Evolutionary conservation across 1,140 invertebrate genomes (phyloP).

Genomic region (Danaus melanippus): DNA sequence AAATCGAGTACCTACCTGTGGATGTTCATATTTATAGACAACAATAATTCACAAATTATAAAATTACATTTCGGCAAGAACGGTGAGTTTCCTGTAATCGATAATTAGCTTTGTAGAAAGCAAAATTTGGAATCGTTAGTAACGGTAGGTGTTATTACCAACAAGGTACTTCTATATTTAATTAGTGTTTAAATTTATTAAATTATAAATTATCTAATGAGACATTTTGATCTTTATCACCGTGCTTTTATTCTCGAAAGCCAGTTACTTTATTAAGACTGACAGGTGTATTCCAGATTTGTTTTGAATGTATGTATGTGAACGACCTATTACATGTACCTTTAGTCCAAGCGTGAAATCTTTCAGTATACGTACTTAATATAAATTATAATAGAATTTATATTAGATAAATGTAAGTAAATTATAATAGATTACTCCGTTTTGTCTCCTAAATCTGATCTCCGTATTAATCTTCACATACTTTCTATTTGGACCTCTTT

Average conservation of each 20-base stretch:
- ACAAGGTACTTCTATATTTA: constrained; percentile 55
- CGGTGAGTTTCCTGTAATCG: constrained; percentile 69
- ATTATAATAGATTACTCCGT: constrained; percentile 56
- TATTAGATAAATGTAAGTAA: constrained; percentile 70
- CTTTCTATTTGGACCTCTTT: constrained; percentile 42
- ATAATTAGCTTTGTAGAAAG: constrained; percentile 57
- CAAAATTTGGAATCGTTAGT: constrained; percentile 55
- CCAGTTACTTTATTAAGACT: constrained; percentile 67
- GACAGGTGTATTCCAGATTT: constrained; percentile 64
- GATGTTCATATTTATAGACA: constrained; percentile 64
- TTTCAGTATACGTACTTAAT: constrained; percentile 73
- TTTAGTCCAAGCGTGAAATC: constrained; percentile 66
- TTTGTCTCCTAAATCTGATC: constrained; percentile 57
- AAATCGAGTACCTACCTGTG: constrained; percentile 65
- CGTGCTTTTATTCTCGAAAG: constrained; percentile 38
- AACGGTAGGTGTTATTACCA: constrained; percentile 55
- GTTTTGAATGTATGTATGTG: constrained; percentile 47
- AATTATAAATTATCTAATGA: constrained; percentile 44
- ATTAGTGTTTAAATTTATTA: constrained; percentile 64
- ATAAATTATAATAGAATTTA: constrained; percentile 70
- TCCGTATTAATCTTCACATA: constrained; percentile 17
- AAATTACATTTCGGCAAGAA: constrained; percentile 47
- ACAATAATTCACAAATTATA: constrained; percentile 46
- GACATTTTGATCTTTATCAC: constrained; percentile 37
- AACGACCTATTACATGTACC: constrained; percentile 49